A percentile compares a stretch with the other conserved stretches of the same genome.
Evolutionary conservation across 2,113 vertebrate genomes (phyloP).

Genomic region (Tinamus guttatus): DNA sequence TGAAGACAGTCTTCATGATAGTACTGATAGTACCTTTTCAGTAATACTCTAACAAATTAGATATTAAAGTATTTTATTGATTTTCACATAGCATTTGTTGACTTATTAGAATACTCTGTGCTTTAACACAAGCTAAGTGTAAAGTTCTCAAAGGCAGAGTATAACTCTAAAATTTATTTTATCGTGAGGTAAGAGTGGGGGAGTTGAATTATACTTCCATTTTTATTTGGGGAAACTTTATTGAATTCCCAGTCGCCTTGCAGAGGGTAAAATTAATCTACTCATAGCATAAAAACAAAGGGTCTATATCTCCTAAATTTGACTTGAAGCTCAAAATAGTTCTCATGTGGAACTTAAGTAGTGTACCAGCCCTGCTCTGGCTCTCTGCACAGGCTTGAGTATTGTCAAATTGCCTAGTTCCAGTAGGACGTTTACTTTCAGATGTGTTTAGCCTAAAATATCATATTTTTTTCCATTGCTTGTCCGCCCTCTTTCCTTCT

Average conservation of each 20-base stretch:
- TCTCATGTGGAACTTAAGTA: conserved; percentile 7
- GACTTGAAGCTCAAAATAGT: background rate
- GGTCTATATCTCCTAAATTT: background rate
- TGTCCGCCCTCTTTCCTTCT: conserved; percentile 31
- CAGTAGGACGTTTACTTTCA: conserved; percentile 2
- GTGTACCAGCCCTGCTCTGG: conserved; percentile 15
- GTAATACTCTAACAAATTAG: conserved; percentile 49
- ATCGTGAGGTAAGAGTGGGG: background rate
- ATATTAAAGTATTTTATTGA: conserved; percentile 46
- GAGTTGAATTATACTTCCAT: background rate
- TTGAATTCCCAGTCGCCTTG: background rate
- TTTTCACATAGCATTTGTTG: background rate
- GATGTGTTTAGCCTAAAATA: conserved; percentile 40
- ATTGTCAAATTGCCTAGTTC: conserved; percentile 26
- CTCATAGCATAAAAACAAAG: background rate
- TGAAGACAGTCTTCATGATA: background rate
- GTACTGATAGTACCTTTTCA: conserved; percentile 46
- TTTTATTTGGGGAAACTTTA: background rate
- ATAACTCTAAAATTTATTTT: conserved; percentile 21
- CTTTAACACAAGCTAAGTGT: background rate
- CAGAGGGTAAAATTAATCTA: background rate
- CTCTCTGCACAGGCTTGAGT: conserved; percentile 8
- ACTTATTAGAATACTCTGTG: background rate
- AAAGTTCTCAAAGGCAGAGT: conserved; percentile 21
- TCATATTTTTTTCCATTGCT: conserved; percentile 27